Conservation (phyloP, 1,140 invertebrate species). For the Drosophila navojoa region DNA sequence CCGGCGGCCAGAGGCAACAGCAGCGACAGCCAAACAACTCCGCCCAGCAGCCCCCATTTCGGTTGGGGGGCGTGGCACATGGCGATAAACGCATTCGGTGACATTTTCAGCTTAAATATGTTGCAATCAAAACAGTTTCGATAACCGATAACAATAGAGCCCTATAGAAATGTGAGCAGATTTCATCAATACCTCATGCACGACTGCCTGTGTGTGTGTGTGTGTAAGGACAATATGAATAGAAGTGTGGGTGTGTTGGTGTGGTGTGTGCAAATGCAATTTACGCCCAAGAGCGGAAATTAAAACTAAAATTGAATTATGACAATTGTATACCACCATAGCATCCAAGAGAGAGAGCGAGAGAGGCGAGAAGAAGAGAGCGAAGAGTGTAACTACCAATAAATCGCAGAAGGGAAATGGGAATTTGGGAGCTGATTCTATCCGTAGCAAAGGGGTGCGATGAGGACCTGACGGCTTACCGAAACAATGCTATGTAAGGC, state of each 20-base stretch:
- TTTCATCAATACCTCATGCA: too few species aligned
- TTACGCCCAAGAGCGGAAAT: conserved; percentile 74
- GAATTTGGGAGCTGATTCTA: too few species aligned
- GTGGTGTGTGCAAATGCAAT: conserved; percentile 69
- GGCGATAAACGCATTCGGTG: background rate
- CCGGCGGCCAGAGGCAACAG: conserved; percentile 49
- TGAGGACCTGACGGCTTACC: too few species aligned
- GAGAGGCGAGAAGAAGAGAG: background rate
- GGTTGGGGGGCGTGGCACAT: background rate
- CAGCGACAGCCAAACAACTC: background rate
- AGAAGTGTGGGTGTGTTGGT: background rate
- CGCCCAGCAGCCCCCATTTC: background rate
- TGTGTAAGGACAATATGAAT: background rate
- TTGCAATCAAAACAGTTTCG: conserved; percentile 4
- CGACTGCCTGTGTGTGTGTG: too few species aligned
- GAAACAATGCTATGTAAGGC: too few species aligned
- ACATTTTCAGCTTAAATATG: background rate
- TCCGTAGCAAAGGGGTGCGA: too few species aligned
- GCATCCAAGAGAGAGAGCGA: background rate
- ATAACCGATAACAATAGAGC: conserved; percentile 19
- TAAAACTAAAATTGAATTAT: conserved; percentile 83
- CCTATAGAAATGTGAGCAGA: background rate
- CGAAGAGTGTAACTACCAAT: background rate
- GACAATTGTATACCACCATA: conserved; percentile 52
- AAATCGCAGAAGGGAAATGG: background rate